phyloP scores from a whole-genome alignment of 2,888 invertebrate species.

The Callyntrura guangdongensis region DNA sequence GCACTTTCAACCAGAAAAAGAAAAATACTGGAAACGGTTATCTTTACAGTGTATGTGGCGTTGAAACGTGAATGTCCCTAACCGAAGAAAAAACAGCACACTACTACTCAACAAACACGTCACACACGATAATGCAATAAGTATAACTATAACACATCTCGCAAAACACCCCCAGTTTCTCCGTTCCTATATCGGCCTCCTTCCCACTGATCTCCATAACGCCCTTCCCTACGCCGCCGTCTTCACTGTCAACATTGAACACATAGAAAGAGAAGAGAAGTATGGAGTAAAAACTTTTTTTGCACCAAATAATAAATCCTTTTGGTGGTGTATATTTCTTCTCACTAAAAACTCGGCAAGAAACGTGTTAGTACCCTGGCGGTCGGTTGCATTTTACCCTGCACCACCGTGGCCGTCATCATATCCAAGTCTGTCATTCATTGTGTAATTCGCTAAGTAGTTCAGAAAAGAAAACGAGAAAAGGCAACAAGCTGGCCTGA shows the following conservation, averaged over 20 bases:
- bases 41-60: background rate
- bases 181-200: background rate
- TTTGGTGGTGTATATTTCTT: background rate
- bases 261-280: background rate
- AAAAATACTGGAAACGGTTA: constrained; percentile 9
- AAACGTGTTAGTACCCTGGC: background rate
- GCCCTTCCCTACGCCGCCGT: constrained; percentile 13
- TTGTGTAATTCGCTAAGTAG: constrained; percentile 43
- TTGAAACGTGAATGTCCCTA: background rate
- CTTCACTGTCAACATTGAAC: constrained; percentile 50
- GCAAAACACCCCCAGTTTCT: background rate
- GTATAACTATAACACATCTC: background rate
- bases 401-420: constrained; percentile 11
- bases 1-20: background rate
- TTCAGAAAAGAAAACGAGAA: background rate
- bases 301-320: background rate
- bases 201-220: constrained; percentile 20
- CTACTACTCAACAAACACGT: constrained; percentile 15
- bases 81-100: constrained; percentile 21
- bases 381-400: background rate
- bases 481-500: constrained; percentile 12
- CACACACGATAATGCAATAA: constrained; percentile 43
- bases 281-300: background rate
- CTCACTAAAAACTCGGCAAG: constrained; percentile 9
- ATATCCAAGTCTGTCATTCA: background rate